Base-by-base conservation (phyloP, 2,113 vertebrate genomes). In the Stegastes partitus region DNA sequence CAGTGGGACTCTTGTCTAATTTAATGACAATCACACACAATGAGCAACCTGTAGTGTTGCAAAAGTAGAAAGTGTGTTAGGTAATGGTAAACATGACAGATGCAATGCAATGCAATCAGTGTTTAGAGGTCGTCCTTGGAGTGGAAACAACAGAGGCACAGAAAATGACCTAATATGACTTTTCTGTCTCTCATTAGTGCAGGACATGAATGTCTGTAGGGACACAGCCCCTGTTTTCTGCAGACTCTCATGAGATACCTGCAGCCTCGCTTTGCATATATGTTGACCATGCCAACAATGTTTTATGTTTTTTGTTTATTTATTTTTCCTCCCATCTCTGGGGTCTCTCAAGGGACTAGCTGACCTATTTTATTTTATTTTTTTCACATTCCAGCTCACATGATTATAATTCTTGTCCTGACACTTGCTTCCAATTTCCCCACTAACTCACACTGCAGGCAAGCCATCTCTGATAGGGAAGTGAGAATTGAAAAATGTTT, bases 311-410 rank as follows among this genome's bases (percentile, higher is more conserved):
- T 73, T 28, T 1, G 45, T 47, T 64, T 54, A 16, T 47, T 47
- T n/a, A n/a, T n/a, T 47, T 19, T 47, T 5, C 16, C 45, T 34
- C 31, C 66, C 67, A 79, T 79, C 22, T 0, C 72, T 47, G 23
- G 5, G 28, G 15, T 16, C 11, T 67, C 79, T 85, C 66, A 39
- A 53, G 26, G 64, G 72, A 47, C 19, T 3, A 23, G 63, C 68
- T 77, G 59, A 23, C 65, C 63, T 54, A 63, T 79, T 86, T n/a
- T n/a, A n/a, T n/a, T n/a, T n/a, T 87, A 22, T 49, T 79, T 78
- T 61, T 73, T 79, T 47, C 57, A 58, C 44, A 69, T 83, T 87
- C 73, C 54, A 80, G 5, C 63, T 79, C 51, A 74, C 73, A 74
- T 57, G 37, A 83, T 83, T 83, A 51, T 49, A 23, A 63, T 75